phyloP scores from a whole-genome alignment of 2,888 invertebrate species.

The Ormyrus rosae region DNA sequence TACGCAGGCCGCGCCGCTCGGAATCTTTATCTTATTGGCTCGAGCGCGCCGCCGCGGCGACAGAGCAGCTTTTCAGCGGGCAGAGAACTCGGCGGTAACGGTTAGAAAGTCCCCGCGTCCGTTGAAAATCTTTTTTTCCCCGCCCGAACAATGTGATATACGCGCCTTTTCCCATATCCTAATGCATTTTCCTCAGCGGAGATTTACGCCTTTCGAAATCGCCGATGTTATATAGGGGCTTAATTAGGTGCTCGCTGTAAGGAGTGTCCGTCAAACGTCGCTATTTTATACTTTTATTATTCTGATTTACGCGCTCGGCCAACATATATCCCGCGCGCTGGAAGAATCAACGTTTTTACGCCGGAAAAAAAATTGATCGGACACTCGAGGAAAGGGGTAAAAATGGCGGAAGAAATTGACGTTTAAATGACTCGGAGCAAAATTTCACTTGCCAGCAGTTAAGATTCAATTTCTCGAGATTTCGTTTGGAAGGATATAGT shows the following conservation, averaged over 20 bases:
- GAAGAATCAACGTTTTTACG: too few species aligned
- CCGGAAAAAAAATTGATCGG: too few species aligned
- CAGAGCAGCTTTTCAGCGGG: constrained; percentile 1
- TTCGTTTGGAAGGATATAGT: too few species aligned
- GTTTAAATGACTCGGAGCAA: not conserved
- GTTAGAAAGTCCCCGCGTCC: constrained; percentile 17
- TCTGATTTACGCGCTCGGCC: not conserved
- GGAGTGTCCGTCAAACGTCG: not conserved
- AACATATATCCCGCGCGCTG: too few species aligned
- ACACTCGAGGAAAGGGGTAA: too few species aligned
- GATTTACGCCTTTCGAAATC: constrained; percentile 37
- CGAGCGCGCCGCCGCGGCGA: constrained; percentile 1
- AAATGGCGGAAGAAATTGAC: too few species aligned
- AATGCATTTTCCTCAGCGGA: not conserved
- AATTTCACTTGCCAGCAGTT: not conserved
- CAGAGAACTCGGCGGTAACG: not conserved
- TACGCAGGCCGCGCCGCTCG: not conserved
- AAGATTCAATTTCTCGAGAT: not conserved
- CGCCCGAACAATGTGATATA: not conserved
- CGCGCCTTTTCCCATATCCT: not conserved
- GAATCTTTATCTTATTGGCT: constrained; percentile 35
- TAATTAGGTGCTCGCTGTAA: constrained; percentile 26
- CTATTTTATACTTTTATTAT: not conserved
- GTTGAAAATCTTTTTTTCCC: not conserved
- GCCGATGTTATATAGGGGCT: not conserved